Evolutionary conservation across 2,113 vertebrate genomes (phyloP).

Genomic region (Carassius gibelio): DNA sequence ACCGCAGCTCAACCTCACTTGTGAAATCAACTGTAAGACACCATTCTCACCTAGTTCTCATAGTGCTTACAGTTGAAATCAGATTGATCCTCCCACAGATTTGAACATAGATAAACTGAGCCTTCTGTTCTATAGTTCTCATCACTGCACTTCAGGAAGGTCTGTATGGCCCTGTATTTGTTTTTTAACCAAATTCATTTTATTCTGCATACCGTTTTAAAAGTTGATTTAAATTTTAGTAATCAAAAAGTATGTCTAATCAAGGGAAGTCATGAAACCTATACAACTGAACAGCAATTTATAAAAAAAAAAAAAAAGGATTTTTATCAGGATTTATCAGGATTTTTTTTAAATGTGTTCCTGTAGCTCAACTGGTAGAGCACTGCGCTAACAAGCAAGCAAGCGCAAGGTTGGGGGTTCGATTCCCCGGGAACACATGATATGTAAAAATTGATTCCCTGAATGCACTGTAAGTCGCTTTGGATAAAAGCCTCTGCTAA

Average conservation of each 20-base stretch:
- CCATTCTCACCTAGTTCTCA: background rate
- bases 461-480: no score
- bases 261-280: background rate
- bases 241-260: background rate
- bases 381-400: no score
- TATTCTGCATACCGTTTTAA: no score
- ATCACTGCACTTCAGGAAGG: background rate
- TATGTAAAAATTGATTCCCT: no score
- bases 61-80: background rate
- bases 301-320: no score
- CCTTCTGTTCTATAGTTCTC: background rate
- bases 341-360: no score
- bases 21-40: conserved; percentile 8
- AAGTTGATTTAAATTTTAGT: background rate
- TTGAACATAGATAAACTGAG: background rate
- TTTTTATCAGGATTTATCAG: no score
- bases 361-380: no score
- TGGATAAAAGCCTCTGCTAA: no score
- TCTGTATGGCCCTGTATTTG: background rate
- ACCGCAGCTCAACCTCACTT: background rate
- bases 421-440: no score
- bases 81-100: background rate
- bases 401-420: no score
- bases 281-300: background rate
- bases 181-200: background rate